Evolutionary conservation across 2,113 vertebrate genomes (phyloP).

Genomic region (Scomber colias): DNA sequence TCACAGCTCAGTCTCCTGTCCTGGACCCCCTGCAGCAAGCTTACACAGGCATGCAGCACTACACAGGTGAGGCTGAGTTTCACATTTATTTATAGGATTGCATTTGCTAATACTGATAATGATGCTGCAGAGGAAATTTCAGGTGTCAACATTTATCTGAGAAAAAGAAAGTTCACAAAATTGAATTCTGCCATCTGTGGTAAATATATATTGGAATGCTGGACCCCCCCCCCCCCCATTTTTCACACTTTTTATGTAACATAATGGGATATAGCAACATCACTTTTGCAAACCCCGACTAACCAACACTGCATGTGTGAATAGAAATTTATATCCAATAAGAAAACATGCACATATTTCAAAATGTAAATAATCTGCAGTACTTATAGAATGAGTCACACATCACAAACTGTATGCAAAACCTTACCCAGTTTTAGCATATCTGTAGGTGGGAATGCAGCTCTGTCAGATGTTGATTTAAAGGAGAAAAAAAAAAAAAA

Average conservation of each 20-base stretch:
- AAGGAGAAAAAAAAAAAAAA: neutral
- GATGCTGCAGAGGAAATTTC: neutral
- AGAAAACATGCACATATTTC: conserved; percentile 54
- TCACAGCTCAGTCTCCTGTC: conserved; percentile 92
- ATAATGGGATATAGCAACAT: conserved; percentile 25
- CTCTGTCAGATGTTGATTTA: conserved; percentile 51
- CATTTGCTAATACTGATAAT: neutral
- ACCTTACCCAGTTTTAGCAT: conserved; percentile 27
- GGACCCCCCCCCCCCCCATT: too few relatives aligned
- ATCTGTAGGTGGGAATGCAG: conserved; percentile 36
- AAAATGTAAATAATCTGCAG: conserved; percentile 40
- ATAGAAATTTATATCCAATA: too few relatives aligned
- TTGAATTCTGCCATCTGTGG: too few relatives aligned
- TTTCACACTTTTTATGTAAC: conserved; percentile 35
- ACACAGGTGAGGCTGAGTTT: conserved; percentile 86
- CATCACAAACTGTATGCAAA: conserved; percentile 39
- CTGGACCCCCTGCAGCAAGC: conserved; percentile 94
- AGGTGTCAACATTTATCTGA: neutral
- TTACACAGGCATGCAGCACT: conserved; percentile 95
- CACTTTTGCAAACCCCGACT: neutral
- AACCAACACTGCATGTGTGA: neutral
- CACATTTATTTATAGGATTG: conserved; percentile 10
- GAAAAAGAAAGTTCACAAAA: neutral
- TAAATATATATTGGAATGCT: too few relatives aligned
- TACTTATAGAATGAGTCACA: conserved; percentile 34